Evolutionary conservation across 2,888 invertebrate species (phyloP).

Genomic region (Poecilobothrus nobilitatus): DNA sequence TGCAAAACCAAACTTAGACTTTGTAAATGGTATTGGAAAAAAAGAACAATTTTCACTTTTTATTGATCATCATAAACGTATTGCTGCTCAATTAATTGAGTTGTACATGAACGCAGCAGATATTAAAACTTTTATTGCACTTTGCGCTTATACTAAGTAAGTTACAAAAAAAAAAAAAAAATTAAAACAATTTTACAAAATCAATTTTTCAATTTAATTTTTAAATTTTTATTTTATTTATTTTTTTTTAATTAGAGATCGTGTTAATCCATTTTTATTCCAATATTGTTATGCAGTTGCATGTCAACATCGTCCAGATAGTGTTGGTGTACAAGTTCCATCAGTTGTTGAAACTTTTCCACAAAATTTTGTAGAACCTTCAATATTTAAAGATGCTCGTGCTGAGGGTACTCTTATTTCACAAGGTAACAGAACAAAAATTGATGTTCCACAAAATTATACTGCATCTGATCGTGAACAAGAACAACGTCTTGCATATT

Average conservation of each 20-base stretch:
- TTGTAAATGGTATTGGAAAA: conserved; percentile 29
- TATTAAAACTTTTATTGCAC: conserved; percentile 57
- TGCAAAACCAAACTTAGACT: conserved; percentile 34
- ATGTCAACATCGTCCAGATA: conserved; percentile 52
- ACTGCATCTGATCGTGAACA: conserved; percentile 66
- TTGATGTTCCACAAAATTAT: conserved; percentile 63
- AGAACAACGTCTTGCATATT: conserved; percentile 74
- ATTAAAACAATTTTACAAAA: neutral
- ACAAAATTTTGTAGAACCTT: conserved; percentile 70
- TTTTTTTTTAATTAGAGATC: conserved; percentile 48
- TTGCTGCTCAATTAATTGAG: conserved; percentile 62
- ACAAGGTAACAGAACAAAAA: conserved; percentile 39
- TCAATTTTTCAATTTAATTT: neutral
- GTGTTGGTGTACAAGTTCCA: conserved; percentile 55
- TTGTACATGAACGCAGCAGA: conserved; percentile 55
- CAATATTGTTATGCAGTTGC: conserved; percentile 72
- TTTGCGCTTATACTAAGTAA: conserved; percentile 52
- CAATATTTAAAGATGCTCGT: conserved; percentile 58
- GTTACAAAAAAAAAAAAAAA: conserved; percentile 14
- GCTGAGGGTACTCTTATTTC: conserved; percentile 49
- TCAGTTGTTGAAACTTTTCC: conserved; percentile 72
- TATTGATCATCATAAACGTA: conserved; percentile 58
- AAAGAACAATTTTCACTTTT: conserved; percentile 59
- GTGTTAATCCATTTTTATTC: conserved; percentile 71
- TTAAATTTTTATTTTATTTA: neutral